phyloP scores from a whole-genome alignment of 2,888 invertebrate genomes.

The Hirtodrosophila histrioides region DNA sequence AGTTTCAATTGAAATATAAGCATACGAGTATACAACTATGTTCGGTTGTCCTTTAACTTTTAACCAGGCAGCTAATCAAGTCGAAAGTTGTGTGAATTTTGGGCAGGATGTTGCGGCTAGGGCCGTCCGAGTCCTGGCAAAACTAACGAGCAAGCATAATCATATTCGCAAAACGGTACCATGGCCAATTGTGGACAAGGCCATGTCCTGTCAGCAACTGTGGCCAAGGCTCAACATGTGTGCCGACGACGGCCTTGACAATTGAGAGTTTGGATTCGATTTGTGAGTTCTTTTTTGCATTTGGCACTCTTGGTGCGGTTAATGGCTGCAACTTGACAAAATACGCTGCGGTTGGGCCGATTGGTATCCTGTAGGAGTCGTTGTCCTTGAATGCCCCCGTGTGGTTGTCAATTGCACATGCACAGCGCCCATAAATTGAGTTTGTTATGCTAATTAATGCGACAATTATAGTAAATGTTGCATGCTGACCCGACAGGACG shows the following conservation, averaged over 20 bases:
- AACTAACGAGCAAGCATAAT: no score
- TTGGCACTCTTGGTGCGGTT: constrained; percentile 29
- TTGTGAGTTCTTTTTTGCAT: background rate
- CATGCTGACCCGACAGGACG: constrained; percentile 33
- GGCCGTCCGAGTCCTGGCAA: no score
- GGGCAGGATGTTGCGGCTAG: no score
- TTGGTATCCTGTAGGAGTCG: constrained; percentile 16
- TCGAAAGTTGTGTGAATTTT: no score
- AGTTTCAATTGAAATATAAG: no score
- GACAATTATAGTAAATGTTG: constrained; percentile 55
- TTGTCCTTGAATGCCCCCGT: constrained; percentile 36
- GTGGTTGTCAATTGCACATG: background rate
- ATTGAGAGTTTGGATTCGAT: constrained; percentile 6
- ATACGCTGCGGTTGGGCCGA: constrained; percentile 55
- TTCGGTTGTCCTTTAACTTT: no score
- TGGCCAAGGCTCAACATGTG: no score
- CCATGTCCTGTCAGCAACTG: no score
- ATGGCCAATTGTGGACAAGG: no score
- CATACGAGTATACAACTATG: no score
- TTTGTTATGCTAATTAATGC: constrained; percentile 79
- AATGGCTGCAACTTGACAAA: constrained; percentile 36
- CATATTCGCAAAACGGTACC: no score
- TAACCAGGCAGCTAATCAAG: no score
- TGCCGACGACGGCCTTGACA: background rate
- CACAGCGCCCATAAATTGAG: constrained; percentile 63